phyloP scores from a whole-genome alignment of 2,113 vertebrate genomes.

The Channa maculata region DNA sequence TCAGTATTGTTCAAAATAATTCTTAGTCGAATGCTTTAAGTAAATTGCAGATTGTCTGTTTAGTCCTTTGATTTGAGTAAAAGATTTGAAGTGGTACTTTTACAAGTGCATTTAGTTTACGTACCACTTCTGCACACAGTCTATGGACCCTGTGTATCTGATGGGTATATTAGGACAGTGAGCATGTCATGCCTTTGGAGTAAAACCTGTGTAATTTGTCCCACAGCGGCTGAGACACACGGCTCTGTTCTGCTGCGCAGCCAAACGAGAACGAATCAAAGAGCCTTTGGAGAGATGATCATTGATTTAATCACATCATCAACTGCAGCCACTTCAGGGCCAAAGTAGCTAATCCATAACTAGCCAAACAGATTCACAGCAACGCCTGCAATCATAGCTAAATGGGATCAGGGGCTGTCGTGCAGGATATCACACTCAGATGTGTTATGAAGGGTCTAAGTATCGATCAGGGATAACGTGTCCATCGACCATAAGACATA shows the following conservation, averaged over 20 bases:
- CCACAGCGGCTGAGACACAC: neutral
- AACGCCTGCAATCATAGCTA: slow-evolving; percentile 55
- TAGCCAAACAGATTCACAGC: slow-evolving; percentile 55
- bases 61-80: too few species aligned
- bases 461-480: slow-evolving; percentile 67
- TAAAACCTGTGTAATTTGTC: slow-evolving; percentile 17
- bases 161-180: slow-evolving; percentile 2
- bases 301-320: slow-evolving; percentile 77
- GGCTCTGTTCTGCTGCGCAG: slow-evolving; percentile 26
- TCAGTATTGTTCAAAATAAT: too few species aligned
- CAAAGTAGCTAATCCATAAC: slow-evolving; percentile 69
- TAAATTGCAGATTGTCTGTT: too few species aligned
- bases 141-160: neutral
- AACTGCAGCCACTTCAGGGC: slow-evolving; percentile 65
- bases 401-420: slow-evolving; percentile 54
- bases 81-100: too few species aligned
- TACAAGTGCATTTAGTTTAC: too few species aligned
- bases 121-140: too few species aligned
- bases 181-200: neutral
- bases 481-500: slow-evolving; percentile 61
- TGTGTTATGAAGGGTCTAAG: slow-evolving; percentile 68
- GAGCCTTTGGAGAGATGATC: slow-evolving; percentile 57
- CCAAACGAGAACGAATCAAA: slow-evolving; percentile 63
- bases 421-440: slow-evolving; percentile 53
- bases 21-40: too few species aligned